Conservation (phyloP, 2,888 invertebrate genomes). For the Orthosia gracilis region DNA sequence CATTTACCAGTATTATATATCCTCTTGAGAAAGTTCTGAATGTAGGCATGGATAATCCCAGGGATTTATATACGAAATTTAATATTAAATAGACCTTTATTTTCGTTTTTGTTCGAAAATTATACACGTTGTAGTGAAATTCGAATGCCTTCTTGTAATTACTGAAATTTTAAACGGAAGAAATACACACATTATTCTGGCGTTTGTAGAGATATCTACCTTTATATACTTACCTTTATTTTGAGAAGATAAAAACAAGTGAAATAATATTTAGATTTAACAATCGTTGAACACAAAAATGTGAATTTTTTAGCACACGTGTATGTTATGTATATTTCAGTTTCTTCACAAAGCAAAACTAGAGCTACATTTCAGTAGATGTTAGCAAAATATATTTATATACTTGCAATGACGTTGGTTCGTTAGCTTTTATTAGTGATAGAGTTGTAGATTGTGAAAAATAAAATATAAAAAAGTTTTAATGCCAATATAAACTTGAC, state of each 20-base stretch:
- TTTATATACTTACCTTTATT: too few species aligned
- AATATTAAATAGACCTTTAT: conserved; percentile 17
- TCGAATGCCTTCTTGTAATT: background rate
- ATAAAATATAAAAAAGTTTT: too few species aligned
- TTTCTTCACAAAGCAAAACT: conserved; percentile 13
- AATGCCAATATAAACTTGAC: too few species aligned
- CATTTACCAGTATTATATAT: conserved; percentile 60
- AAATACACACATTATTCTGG: background rate
- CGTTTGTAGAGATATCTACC: too few species aligned
- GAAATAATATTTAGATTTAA: background rate
- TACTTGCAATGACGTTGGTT: background rate
- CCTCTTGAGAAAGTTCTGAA: conserved; percentile 52
- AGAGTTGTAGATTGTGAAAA: background rate
- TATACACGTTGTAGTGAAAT: background rate
- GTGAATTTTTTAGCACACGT: background rate
- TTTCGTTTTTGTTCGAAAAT: conserved; percentile 1
- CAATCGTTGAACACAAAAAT: background rate
- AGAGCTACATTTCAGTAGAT: conserved; percentile 11
- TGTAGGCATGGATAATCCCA: conserved; percentile 47
- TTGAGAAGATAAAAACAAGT: background rate
- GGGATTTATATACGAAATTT: conserved; percentile 37
- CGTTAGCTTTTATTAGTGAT: background rate
- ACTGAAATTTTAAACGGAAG: background rate
- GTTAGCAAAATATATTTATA: background rate
- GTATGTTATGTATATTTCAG: conserved; percentile 7